Conservation (phyloP, 2,113 vertebrate species). For the Ceyx margarethae region DNA sequence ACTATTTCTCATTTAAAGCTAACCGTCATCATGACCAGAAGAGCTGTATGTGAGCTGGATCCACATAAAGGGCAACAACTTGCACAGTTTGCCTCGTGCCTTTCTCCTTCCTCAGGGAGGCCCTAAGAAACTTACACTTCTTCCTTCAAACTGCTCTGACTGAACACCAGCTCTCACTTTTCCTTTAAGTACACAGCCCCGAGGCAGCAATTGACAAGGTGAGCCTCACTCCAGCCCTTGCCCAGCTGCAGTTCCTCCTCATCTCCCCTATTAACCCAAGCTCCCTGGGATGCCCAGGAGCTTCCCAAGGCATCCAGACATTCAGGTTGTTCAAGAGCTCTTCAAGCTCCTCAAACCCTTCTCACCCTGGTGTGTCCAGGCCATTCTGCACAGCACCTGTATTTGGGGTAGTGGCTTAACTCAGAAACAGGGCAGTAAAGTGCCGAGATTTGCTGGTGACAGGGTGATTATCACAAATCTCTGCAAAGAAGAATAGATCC, state of each 20-base stretch:
- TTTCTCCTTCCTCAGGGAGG: not conserved
- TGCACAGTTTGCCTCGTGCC: not conserved
- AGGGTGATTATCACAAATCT: not conserved
- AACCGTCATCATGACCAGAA: not conserved
- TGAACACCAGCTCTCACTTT: not conserved
- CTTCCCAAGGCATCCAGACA: not conserved
- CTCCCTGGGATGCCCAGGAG: not conserved
- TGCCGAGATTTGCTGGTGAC: not conserved
- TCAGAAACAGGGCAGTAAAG: not conserved
- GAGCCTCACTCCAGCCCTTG: not conserved
- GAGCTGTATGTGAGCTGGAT: not conserved
- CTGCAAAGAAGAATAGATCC: not conserved
- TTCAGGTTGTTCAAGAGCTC: not conserved
- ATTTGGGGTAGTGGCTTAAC: not conserved
- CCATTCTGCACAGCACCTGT: not conserved
- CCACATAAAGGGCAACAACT: not conserved
- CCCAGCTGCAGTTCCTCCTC: fast-evolving
- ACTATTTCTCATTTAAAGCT: not conserved
- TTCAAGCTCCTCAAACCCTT: not conserved
- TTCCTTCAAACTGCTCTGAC: not conserved
- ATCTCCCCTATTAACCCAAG: not conserved
- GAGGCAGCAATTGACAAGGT: not conserved
- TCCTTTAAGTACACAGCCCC: fast-evolving
- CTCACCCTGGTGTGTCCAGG: no score
- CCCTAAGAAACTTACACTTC: not conserved